Evolutionary conservation across 2,888 invertebrate genomes (phyloP).

Genomic region (Philopedon plagiatum): DNA sequence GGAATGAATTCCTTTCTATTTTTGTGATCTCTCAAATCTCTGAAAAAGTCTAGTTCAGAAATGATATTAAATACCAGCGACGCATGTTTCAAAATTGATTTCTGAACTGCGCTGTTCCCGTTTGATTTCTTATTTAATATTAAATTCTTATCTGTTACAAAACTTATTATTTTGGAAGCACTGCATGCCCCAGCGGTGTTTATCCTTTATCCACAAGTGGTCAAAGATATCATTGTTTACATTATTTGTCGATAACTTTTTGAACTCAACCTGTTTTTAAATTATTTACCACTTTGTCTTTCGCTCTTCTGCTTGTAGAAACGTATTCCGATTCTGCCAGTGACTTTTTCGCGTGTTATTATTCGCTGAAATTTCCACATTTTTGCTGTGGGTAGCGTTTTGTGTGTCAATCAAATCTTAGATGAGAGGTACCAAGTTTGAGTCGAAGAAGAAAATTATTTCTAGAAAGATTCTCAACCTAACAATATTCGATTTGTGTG

Average conservation of each 20-base stretch:
- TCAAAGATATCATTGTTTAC: slow-evolving; percentile 5
- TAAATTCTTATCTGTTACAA: neutral
- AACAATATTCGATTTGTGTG: slow-evolving; percentile 11
- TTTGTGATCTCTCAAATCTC: too few relatives aligned
- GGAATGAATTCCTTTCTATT: too few relatives aligned
- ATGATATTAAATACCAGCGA: too few relatives aligned
- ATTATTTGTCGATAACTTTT: slow-evolving; percentile 12
- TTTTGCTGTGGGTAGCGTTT: neutral
- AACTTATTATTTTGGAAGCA: neutral
- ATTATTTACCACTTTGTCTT: neutral
- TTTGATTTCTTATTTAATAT: neutral
- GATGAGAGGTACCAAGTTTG: neutral
- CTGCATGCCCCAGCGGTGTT: neutral
- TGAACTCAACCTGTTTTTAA: neutral
- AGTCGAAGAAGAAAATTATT: neutral
- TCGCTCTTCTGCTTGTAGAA: neutral
- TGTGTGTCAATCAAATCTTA: neutral
- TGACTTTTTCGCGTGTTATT: neutral
- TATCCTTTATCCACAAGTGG: neutral
- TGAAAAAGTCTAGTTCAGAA: too few relatives aligned
- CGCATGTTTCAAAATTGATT: too few relatives aligned
- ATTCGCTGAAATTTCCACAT: too few relatives aligned
- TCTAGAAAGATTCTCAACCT: neutral
- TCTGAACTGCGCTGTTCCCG: too few relatives aligned
- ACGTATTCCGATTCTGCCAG: neutral